phyloP scores from a whole-genome alignment of 2,888 invertebrate species.

The Darwinula stevensoni region DNA sequence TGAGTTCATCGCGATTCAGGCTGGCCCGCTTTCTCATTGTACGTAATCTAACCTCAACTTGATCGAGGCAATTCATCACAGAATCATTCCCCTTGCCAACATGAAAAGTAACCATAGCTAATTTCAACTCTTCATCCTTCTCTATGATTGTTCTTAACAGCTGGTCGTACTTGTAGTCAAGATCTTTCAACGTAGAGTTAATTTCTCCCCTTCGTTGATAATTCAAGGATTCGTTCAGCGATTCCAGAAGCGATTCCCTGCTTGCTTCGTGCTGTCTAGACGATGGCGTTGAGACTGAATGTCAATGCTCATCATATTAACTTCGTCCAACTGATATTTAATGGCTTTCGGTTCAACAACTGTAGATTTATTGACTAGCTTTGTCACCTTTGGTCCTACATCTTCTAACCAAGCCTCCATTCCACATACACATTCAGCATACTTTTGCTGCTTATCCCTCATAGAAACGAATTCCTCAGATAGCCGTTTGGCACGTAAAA shows the following conservation, averaged over 20 bases:
- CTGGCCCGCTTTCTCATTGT: slow-evolving; percentile 51
- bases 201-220: slow-evolving; percentile 46
- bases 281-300: slow-evolving; percentile 55
- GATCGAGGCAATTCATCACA: slow-evolving; percentile 54
- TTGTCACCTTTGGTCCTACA: slow-evolving; percentile 41
- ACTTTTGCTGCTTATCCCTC: slow-evolving; percentile 44
- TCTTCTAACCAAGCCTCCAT: slow-evolving; percentile 47
- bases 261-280: slow-evolving; percentile 45
- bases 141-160: slow-evolving; percentile 40
- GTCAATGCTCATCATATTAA: slow-evolving; percentile 57
- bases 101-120: slow-evolving; percentile 74
- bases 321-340: slow-evolving; percentile 52
- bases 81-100: slow-evolving; percentile 74
- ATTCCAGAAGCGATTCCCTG: slow-evolving; percentile 18
- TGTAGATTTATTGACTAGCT: slow-evolving; percentile 45
- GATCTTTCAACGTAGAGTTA: slow-evolving; percentile 44
- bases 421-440: slow-evolving; percentile 51
- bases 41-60: slow-evolving; percentile 47
- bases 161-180: slow-evolving; percentile 46
- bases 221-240: slow-evolving; percentile 44
- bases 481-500: slow-evolving; percentile 47
- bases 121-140: slow-evolving; percentile 53
- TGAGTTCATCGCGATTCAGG: slow-evolving; percentile 46
- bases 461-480: slow-evolving; percentile 51
- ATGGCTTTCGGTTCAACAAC: slow-evolving; percentile 61